Percentiles rank a stretch among this genome's conserved stretches.
phyloP scores from a whole-genome alignment of 2,797 vertebrate genomes.

The Anas acuta region DNA sequence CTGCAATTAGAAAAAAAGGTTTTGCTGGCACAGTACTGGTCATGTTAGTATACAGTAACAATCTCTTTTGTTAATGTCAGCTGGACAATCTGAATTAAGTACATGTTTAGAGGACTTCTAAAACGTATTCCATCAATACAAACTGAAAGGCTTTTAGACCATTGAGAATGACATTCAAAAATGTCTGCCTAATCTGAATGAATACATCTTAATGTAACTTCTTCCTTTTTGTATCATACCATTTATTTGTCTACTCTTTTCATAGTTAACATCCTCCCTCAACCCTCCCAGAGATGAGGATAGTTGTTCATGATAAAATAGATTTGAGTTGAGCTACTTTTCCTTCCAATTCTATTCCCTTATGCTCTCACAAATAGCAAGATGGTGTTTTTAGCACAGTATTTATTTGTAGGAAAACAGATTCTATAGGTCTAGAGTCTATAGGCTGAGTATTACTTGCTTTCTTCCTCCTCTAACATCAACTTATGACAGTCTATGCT shows the following conservation, averaged over 20 bases:
- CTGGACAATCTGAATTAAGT: background rate
- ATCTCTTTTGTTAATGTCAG: background rate
- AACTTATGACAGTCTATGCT: background rate
- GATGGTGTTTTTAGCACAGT: background rate
- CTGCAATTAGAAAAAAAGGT: background rate
- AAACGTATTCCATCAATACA: background rate
- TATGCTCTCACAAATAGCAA: background rate
- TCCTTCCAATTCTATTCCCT: background rate
- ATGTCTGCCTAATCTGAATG: background rate
- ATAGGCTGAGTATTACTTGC: background rate
- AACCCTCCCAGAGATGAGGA: background rate
- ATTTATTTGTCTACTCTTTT: background rate
- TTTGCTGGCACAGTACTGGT: background rate
- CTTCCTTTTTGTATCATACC: background rate
- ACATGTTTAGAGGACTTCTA: background rate
- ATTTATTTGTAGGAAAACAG: background rate
- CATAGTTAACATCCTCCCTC: background rate
- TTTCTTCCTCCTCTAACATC: background rate
- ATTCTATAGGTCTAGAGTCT: background rate
- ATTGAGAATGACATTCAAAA: background rate
- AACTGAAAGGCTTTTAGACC: background rate
- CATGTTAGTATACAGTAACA: background rate
- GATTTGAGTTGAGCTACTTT: background rate
- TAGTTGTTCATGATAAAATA: background rate
- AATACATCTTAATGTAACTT: background rate